Evolutionary conservation across 2,888 invertebrate genomes (phyloP).

Genomic region (Elgonia sp.): DNA sequence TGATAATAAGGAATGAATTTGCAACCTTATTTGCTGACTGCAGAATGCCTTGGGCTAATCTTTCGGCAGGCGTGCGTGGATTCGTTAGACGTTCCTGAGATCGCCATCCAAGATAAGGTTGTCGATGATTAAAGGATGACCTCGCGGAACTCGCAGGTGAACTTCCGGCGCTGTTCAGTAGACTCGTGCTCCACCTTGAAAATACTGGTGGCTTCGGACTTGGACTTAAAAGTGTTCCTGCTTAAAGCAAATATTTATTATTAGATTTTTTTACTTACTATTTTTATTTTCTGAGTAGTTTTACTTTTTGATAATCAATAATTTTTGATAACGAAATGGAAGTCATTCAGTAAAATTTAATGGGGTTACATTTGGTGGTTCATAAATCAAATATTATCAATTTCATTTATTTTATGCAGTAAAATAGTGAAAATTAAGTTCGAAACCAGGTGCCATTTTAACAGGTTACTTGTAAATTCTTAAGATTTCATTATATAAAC

Average conservation of each 20-base stretch:
- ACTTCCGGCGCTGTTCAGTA: constrained; percentile 88
- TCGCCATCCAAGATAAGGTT: constrained; percentile 96
- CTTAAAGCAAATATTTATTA: constrained; percentile 12
- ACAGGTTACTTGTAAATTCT: no score
- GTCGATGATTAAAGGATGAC: constrained; percentile 93
- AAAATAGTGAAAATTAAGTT: no score
- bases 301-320: no score
- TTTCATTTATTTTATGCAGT: no score
- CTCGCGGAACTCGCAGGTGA: constrained; percentile 87
- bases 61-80: constrained; percentile 95
- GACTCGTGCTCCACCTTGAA: constrained; percentile 87
- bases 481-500: no score
- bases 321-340: background rate
- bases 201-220: constrained; percentile 87
- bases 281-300: no score
- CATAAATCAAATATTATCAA: no score
- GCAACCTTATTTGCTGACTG: constrained; percentile 85
- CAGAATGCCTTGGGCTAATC: constrained; percentile 88
- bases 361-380: no score
- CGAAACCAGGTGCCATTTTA: no score
- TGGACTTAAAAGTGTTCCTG: constrained; percentile 86
- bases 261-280: no score
- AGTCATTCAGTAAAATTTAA: background rate
- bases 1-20: background rate
- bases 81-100: constrained; percentile 93